phyloP scores from a whole-genome alignment of 2,797 vertebrate species.

The Crocidura indochinensis region DNA sequence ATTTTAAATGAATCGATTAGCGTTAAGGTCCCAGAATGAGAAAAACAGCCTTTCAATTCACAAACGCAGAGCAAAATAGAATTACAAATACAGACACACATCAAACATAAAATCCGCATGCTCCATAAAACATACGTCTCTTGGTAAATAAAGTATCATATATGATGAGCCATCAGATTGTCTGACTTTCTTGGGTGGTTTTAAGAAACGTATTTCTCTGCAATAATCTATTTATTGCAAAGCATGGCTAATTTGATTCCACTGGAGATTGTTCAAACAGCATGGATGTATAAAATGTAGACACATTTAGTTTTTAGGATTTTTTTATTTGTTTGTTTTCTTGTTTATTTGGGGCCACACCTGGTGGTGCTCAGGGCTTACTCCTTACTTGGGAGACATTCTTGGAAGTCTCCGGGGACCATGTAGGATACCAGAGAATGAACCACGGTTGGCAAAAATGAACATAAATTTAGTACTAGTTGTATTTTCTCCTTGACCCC shows the following conservation, averaged over 20 bases:
- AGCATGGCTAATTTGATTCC: neutral
- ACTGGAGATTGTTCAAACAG: neutral
- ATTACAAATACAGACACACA: conserved; percentile 27
- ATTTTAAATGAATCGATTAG: conserved; percentile 32
- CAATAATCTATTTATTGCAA: conserved; percentile 40
- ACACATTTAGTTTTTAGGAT: neutral
- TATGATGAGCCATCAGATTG: conserved; percentile 10
- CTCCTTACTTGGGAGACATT: no score
- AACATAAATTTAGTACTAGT: neutral
- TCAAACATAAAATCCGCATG: conserved; percentile 44
- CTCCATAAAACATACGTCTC: conserved; percentile 40
- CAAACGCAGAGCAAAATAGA: conserved; percentile 1
- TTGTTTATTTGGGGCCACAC: neutral
- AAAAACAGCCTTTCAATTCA: neutral
- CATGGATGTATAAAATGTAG: neutral
- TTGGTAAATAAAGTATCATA: conserved; percentile 44
- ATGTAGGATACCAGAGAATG: neutral
- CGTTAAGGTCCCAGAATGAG: conserved; percentile 9
- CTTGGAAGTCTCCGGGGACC: no score
- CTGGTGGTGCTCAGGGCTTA: no score
- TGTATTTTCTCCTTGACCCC: no score
- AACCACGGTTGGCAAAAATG: neutral
- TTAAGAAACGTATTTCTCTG: neutral
- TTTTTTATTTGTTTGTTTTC: neutral
- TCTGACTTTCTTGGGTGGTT: conserved; percentile 44